Evolutionary conservation across 2,888 invertebrate species (phyloP), one percentile per base, ranked within the genome.

Genomic region (Macrophya annulata): DNA sequence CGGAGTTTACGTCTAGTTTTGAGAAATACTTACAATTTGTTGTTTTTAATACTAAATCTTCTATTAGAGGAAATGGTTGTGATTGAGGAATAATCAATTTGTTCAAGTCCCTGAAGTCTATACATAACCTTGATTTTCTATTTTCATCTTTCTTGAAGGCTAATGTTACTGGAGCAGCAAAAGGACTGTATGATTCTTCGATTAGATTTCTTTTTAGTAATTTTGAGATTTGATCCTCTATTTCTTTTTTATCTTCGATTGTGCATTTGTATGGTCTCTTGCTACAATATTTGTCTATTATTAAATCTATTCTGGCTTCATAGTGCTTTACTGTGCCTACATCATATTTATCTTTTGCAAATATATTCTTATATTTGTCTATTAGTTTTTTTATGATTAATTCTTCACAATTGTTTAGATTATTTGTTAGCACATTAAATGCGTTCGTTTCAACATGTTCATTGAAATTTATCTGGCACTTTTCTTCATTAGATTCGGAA

Each of bases 291-390:
- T 87, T 87, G 10, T 89, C 86, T 31, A 86, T 45, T 81, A 86
- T 55, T 31, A 88, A 59, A 59, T 89, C 87, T 17, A 88, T 88
- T 51, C 84, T 68, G 6, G 87, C 88, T 86, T 88, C 88, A 68
- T 88, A 86, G 15, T 87, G 85, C 76, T 86, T 88, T 9, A 89
- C 87, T 65, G 71, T 87, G 10, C 88, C 89, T 4, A 89, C 74
- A 85, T 89, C 88, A 86, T 88, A 89, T 87, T 89, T 88, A 45
- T 87, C 86, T 86, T 86, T 89, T 65, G 88, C 88, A 87, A 89
- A 89, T 25, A 88, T 79, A 48, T 59, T 31, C 76, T 87, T 86
- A 77, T 89, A 86, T 87, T 89, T 85, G 1, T 87, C 84, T 76
- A 89, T 86, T 51, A 89, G 43, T 82, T 87, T 65, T 17, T 86